Evolutionary conservation across 2,888 invertebrate species (phyloP).

Genomic region (Hymenopus coronatus): DNA sequence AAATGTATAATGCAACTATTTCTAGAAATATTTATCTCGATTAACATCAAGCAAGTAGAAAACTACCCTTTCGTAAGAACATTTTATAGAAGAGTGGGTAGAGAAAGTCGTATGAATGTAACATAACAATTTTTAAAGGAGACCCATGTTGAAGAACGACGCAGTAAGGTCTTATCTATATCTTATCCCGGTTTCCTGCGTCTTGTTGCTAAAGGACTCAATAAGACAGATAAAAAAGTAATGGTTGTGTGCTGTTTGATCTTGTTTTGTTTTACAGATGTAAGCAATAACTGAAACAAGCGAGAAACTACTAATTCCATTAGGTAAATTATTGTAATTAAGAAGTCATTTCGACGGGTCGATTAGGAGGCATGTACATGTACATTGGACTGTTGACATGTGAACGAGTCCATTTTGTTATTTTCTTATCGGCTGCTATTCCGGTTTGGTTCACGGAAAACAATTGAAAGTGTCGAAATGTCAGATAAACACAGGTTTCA

Average conservation of each 20-base stretch:
- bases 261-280: not conserved
- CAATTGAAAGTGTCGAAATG: not conserved
- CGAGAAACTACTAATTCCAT: not conserved
- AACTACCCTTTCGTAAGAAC: too few relatives aligned
- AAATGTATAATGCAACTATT: too few relatives aligned
- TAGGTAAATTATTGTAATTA: not conserved
- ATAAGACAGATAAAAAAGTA: too few relatives aligned
- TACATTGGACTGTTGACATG: not conserved
- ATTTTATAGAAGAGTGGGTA: too few relatives aligned
- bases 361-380: not conserved
- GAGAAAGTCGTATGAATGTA: too few relatives aligned
- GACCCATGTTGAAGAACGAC: too few relatives aligned
- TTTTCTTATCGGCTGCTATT: not conserved
- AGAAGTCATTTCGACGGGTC: not conserved
- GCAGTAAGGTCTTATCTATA: too few relatives aligned
- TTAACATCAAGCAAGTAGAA: too few relatives aligned
- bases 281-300: not conserved
- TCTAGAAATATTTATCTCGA: too few relatives aligned
- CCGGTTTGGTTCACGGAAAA: not conserved
- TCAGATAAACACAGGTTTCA: not conserved
- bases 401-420: not conserved
- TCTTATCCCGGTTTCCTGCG: too few relatives aligned
- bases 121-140: too few relatives aligned
- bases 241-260: not conserved
- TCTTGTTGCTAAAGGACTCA: too few relatives aligned